Percentiles rank a stretch among this genome's conserved stretches.
Evolutionary conservation across 2,113 vertebrate genomes (phyloP).

Genomic region (Pogonocichla stellata): DNA sequence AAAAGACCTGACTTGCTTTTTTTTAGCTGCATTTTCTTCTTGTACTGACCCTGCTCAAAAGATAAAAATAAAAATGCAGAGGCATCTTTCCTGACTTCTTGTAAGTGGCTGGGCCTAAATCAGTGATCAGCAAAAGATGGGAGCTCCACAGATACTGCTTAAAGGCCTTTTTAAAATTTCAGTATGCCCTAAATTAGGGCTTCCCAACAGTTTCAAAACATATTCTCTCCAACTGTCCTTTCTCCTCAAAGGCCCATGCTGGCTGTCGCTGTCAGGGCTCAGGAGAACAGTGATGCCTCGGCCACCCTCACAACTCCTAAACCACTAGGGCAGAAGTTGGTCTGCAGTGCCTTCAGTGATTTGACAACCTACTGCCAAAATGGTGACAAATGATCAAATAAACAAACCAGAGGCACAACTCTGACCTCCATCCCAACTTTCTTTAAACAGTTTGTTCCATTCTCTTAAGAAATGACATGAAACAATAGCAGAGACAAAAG

Average conservation of each 20-base stretch:
- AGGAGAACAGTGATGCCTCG: rapidly evolving
- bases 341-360: background rate
- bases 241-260: rapidly evolving
- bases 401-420: background rate
- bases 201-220: background rate
- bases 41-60: background rate
- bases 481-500: background rate
- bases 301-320: background rate
- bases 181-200: background rate
- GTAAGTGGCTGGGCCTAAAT: background rate
- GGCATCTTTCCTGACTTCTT: background rate
- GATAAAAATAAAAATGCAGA: slow-evolving; percentile 16
- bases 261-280: background rate
- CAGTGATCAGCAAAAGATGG: background rate
- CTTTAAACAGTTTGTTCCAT: background rate
- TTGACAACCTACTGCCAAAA: background rate
- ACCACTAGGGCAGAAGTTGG: background rate
- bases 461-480: background rate
- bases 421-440: background rate
- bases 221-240: background rate
- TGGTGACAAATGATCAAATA: background rate
- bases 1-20: slow-evolving; percentile 32
- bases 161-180: background rate
- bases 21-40: background rate
- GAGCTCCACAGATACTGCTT: background rate